Evolutionary conservation across 2,888 invertebrate genomes (phyloP), one percentile per base, ranked within the genome.

Genomic region (Dioctria linearis): DNA sequence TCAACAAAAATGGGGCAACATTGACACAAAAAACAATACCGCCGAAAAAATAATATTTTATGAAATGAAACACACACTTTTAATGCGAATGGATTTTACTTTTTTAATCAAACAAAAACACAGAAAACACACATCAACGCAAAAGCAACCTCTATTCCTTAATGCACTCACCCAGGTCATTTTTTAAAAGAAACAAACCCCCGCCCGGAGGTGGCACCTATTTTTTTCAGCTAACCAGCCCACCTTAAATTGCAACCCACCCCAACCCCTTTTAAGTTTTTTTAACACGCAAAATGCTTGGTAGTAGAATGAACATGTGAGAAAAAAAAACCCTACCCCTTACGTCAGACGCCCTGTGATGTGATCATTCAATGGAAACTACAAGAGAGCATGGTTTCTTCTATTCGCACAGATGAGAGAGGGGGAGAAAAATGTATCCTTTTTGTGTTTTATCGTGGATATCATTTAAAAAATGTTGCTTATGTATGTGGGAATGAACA

Each of bases 261-360:
- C 57, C n/a, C n/a, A n/a, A 25, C 73, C 43, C 42, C 2, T 25
- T 25, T 9, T 5, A 13, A 11, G 42, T 46, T 25, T 59, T 39
- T 73, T 73, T 59, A 73, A 39, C 73, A 73, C 73, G 73, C 73
- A 73, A 57, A 25, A 73, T 42, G 25, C 43, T 59, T 57, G 5
- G 4, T n/a, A 39, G 4, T n/a, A 39, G n/a, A 59, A 8, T n/a
- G 59, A 57, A 73, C 57, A 73, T 73, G 73, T 73, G 73, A 57
- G 73, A 57, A 73, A 57, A 57, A 73, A 57, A 39, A 1, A 2
- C 5, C 37, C 51, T 54, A 37, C 25, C 37, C 49, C 46, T 42
- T n/a, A 8, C 71, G 39, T 39, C n/a, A 63, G 40, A 2, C n/a
- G 39, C 43, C 9, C 42, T n/a, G 37, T n/a, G 37, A 8, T 42